Conservation (phyloP, 2,888 invertebrate genomes). For the Nomada ruficornis region DNA sequence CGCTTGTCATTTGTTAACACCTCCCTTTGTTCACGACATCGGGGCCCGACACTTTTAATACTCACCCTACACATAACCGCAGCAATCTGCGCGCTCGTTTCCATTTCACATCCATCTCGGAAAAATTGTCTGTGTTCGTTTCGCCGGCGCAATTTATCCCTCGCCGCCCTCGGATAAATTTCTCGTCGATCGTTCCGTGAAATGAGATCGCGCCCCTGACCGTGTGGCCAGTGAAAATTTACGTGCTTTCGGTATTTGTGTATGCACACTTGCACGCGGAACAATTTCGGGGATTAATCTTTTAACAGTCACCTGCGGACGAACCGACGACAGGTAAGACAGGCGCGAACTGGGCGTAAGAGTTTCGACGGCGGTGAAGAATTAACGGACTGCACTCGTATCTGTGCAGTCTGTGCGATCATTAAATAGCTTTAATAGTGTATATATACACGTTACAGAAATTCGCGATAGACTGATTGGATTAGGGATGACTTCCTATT, state of each 20-base stretch:
- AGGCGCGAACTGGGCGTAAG: background rate
- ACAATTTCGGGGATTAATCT: conserved; percentile 16
- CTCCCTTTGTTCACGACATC: conserved; percentile 3
- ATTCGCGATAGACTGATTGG: conserved; percentile 12
- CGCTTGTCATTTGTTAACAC: conserved; percentile 68
- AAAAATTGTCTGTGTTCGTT: conserved; percentile 54
- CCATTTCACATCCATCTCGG: conserved; percentile 51
- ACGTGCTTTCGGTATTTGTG: background rate
- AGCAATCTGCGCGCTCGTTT: conserved; percentile 53
- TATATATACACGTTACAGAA: too few relatives aligned
- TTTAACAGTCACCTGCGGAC: background rate
- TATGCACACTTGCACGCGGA: background rate
- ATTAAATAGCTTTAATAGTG: background rate
- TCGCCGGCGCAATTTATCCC: conserved; percentile 44
- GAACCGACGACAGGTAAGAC: background rate
- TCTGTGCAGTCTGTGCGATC: too few relatives aligned
- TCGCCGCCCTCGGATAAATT: conserved; percentile 43
- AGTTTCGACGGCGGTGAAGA: background rate
- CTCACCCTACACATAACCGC: conserved; percentile 51
- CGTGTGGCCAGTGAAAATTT: conserved; percentile 18
- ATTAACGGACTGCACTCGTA: background rate
- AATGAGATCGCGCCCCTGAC: conserved; percentile 32
- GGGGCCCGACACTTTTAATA: conserved; percentile 67
- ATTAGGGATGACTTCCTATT: conserved; percentile 16
- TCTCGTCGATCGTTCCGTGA: conserved; percentile 36